Percentiles rank a stretch among this genome's conserved stretches.
Evolutionary conservation across 92 coral and sea anemone species (phyloP).

Genomic region (Porites evermanni): DNA sequence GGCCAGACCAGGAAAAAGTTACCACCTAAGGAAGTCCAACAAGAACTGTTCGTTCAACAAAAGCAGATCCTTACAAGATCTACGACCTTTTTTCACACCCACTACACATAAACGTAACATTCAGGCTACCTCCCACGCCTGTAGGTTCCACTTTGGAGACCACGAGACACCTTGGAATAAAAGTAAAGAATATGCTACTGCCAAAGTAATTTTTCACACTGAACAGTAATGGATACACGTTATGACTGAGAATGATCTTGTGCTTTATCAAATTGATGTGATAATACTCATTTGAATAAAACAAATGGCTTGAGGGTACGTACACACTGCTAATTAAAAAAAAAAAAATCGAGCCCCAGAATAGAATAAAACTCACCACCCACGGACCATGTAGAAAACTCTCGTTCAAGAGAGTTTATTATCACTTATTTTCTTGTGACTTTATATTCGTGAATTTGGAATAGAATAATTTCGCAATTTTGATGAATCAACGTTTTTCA

Average conservation of each 20-base stretch:
- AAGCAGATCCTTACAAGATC: conserved; percentile 43
- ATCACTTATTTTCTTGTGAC: too few species aligned
- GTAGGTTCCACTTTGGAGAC: conserved; percentile 2
- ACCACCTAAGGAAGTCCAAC: too few species aligned
- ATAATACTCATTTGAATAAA: background rate
- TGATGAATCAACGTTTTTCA: too few species aligned
- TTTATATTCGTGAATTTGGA: too few species aligned
- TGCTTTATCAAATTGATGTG: background rate
- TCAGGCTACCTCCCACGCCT: conserved; percentile 40
- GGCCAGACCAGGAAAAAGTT: conserved; percentile 46
- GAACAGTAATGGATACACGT: background rate
- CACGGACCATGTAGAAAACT: too few species aligned
- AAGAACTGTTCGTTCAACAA: too few species aligned
- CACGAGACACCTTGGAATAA: background rate
- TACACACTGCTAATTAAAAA: too few species aligned
- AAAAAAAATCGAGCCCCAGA: too few species aligned
- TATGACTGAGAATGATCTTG: background rate
- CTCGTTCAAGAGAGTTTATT: too few species aligned
- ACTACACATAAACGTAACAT: conserved; percentile 30
- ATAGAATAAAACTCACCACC: too few species aligned
- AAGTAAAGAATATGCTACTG: background rate
- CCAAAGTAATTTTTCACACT: background rate
- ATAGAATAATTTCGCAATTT: too few species aligned
- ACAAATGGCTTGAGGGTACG: background rate
- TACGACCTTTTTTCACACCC: conserved; percentile 33